phyloP scores from a whole-genome alignment of 2,888 invertebrate species.

The Microplitis deprimator region DNA sequence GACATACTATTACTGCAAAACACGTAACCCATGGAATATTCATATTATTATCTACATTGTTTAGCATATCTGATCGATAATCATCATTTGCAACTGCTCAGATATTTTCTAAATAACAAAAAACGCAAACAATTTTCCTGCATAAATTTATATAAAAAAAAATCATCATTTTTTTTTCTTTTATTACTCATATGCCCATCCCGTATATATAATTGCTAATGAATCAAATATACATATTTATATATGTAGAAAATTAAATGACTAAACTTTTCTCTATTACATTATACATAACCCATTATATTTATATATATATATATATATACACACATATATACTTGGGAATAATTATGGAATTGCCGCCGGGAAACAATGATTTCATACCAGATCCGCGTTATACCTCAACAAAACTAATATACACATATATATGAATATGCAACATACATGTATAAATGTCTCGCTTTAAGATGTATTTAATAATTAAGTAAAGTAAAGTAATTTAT shows the following conservation, averaged over 20 bases:
- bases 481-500: conserved; percentile 27
- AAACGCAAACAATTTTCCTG: conserved; percentile 27
- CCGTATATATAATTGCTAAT: conserved; percentile 34
- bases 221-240: conserved; percentile 35
- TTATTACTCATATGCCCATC: conserved; percentile 22
- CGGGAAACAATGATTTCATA: conserved; percentile 48
- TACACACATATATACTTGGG: conserved; percentile 19
- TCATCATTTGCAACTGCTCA: conserved; percentile 36
- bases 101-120: conserved; percentile 32
- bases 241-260: background rate
- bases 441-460: conserved; percentile 13
- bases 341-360: conserved; percentile 42
- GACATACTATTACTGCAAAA: conserved; percentile 25
- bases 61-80: conserved; percentile 47
- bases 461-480: conserved; percentile 12
- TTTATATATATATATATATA: background rate
- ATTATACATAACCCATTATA: background rate
- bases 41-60: conserved; percentile 52
- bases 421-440: conserved; percentile 3
- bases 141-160: conserved; percentile 17
- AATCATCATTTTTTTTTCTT: background rate
- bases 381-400: conserved; percentile 22
- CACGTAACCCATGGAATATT: conserved; percentile 35
- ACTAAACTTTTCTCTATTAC: background rate
- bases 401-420: background rate